phyloP scores from a whole-genome alignment of 92 coral and sea anemone species.

The Actinostola sp. region DNA sequence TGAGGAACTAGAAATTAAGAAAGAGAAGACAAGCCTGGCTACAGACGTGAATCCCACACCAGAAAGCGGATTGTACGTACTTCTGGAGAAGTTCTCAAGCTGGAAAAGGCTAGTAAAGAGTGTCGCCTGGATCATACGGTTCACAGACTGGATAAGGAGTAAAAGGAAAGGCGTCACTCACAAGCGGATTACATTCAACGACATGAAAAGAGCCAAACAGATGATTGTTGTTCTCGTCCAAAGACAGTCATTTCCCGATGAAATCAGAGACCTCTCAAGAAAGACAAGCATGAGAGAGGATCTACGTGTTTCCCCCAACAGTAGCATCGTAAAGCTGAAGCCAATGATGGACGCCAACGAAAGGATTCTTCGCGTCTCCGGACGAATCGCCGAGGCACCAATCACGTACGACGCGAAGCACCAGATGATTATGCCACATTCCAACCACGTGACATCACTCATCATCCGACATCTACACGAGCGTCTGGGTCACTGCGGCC shows the following conservation, averaged over 20 bases:
- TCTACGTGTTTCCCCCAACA: slow-evolving; percentile 16
- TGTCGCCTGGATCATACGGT: too few species aligned
- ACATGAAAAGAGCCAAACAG: too few species aligned
- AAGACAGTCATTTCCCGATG: neutral
- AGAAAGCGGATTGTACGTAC: too few species aligned
- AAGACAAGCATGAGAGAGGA: too few species aligned
- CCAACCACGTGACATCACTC: slow-evolving; percentile 13
- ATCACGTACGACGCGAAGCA: slow-evolving; percentile 20
- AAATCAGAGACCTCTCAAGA: slow-evolving; percentile 14
- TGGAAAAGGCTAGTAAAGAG: too few species aligned
- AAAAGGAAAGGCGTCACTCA: too few species aligned
- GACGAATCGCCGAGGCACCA: slow-evolving; percentile 35
- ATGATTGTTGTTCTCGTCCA: neutral
- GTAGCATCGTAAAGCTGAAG: slow-evolving; percentile 5
- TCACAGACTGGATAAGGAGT: too few species aligned
- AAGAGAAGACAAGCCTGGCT: too few species aligned
- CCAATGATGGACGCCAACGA: neutral
- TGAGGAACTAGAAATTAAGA: too few species aligned
- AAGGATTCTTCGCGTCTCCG: slow-evolving; percentile 15
- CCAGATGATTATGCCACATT: slow-evolving; percentile 40
- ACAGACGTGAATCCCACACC: too few species aligned
- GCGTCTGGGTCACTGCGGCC: slow-evolving; percentile 14
- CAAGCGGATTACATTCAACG: too few species aligned
- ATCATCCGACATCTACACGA: slow-evolving; percentile 30
- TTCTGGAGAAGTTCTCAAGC: too few species aligned